Base-by-base conservation (phyloP, 2,113 vertebrate genomes). In the Larimichthys polyactis region DNA sequence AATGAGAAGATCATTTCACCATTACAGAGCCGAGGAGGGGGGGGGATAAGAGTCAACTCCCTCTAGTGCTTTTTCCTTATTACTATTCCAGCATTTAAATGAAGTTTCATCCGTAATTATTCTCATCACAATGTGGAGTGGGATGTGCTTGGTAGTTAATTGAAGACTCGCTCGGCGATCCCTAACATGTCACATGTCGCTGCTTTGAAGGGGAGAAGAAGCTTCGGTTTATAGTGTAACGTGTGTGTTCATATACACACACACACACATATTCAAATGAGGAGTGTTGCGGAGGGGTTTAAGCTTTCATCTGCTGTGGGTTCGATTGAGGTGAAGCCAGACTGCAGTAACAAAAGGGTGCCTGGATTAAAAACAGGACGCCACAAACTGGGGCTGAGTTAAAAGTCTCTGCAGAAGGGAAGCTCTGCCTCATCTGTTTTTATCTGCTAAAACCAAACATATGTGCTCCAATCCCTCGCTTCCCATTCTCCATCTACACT, bases 321-420 rank as follows among this genome's bases (percentile, higher is more conserved):
- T 85, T 86, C 48, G 85, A 22, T 24, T 22, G 70, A 83, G 70
- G 77, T 85, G 77, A 89, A 79, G 36, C 81, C 75, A 67, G 65
- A 75, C 87, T 84, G 87, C 87, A 74, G 87, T 69, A 83, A 77
- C 75, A 87, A 80, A 81, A 46, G 58, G 78, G 5, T 1, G 71
- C 49, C 63, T 76, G 77, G 74, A 80, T 82, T 44, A 75, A 85
- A 36, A 89, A 60, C 81, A 70, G 82, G 71, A 55, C 83, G 14
- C 75, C 29, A 19, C 74, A 81, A 83, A 85, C 59, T 58, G 59
- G 7, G 68, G 75, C 82, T 77, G 75, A 59, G 24, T 74, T 74
- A 73, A 70, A 65, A 86, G 62, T 75, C 10, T 82, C 65, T 81
- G 66, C 58, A 71, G 81, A 24, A 63, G 64, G 27, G 11, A 74